A percentile compares a stretch with the other conserved stretches of the same genome.
Evolutionary conservation across 2,888 invertebrate species (phyloP).

Genomic region (Scaeva pyrastri): DNA sequence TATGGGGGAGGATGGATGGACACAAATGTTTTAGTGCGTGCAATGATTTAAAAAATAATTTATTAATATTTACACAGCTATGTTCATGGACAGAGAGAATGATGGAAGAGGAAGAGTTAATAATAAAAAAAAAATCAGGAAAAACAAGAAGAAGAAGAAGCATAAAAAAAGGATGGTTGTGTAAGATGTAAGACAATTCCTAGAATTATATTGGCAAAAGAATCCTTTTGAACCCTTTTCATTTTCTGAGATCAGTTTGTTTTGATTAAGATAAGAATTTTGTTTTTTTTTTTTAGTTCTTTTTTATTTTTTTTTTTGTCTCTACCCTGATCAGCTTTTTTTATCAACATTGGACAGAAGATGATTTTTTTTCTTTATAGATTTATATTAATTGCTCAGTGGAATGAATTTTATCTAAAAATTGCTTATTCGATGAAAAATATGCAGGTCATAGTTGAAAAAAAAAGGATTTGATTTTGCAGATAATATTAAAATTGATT

Average conservation of each 20-base stretch:
- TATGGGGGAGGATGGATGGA: conserved; percentile 31
- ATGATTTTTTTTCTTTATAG: conserved; percentile 5
- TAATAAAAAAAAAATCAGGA: background rate
- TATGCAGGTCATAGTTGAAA: conserved; percentile 36
- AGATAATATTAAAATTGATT: conserved; percentile 19
- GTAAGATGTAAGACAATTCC: conserved; percentile 13
- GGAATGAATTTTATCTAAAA: conserved; percentile 51
- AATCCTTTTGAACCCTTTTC: conserved; percentile 67
- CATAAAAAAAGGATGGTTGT: conserved; percentile 6
- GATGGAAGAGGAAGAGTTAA: conserved; percentile 11
- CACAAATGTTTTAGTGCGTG: conserved; percentile 67
- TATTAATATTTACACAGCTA: conserved; percentile 68
- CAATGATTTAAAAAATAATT: conserved; percentile 73
- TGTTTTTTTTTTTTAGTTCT: background rate
- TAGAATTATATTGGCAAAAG: conserved; percentile 26
- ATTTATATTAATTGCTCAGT: conserved; percentile 37
- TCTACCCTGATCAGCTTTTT: conserved; percentile 20
- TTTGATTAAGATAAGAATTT: conserved; percentile 25
- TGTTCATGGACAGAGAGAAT: background rate
- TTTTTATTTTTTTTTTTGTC: conserved; percentile 7
- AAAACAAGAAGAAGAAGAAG: background rate
- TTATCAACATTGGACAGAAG: background rate
- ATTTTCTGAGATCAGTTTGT: conserved; percentile 37
- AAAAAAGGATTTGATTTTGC: conserved; percentile 37
- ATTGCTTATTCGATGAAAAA: conserved; percentile 43